Conservation (phyloP, 2,113 vertebrate genomes). For the Cygnus buccinator region DNA sequence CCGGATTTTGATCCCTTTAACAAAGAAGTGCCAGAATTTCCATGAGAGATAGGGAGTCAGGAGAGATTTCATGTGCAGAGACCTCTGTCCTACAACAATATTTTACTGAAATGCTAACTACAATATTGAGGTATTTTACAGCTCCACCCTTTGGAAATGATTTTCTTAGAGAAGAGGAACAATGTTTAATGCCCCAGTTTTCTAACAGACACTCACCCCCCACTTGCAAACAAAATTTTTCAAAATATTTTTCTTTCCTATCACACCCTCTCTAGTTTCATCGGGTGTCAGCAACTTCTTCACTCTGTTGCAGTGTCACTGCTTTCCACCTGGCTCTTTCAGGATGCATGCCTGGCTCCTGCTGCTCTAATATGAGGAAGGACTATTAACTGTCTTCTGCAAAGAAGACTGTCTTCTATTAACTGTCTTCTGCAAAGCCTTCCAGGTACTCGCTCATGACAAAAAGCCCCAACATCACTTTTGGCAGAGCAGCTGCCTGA, state of each 20-base stretch:
- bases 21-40: background rate
- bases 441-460: constrained; percentile 8
- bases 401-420: background rate
- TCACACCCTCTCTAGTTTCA: constrained; percentile 47
- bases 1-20: background rate
- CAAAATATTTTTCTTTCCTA: constrained; percentile 68
- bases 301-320: background rate
- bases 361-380: background rate
- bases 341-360: background rate
- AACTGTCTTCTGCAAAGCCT: constrained; percentile 21
- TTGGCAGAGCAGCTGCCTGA: background rate
- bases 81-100: constrained; percentile 57
- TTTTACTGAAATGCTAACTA: constrained; percentile 44
- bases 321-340: background rate
- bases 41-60: background rate
- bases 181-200: background rate
- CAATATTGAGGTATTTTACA: constrained; percentile 14
- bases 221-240: constrained; percentile 49
- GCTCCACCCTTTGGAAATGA: constrained; percentile 48
- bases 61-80: background rate
- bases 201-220: background rate
- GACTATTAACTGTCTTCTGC: background rate
- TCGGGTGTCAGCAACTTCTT: constrained; percentile 53
- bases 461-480: background rate
- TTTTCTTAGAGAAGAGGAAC: constrained; percentile 49